Percentiles rank a stretch among this genome's conserved stretches.
Conservation (phyloP, 2,113 vertebrate species). For the Globicephala melas region DNA sequence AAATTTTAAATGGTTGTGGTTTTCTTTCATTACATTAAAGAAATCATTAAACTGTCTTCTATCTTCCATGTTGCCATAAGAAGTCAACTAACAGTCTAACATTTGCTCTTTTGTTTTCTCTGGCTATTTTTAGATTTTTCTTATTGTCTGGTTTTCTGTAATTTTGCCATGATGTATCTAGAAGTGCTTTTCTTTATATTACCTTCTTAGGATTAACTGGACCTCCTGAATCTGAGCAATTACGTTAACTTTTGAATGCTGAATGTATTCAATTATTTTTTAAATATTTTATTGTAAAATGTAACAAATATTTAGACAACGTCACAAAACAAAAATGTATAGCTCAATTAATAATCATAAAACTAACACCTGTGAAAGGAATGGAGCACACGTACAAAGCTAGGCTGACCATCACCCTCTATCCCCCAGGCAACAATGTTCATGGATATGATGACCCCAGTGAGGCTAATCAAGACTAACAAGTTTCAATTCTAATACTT, state of each 20-base stretch:
- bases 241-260: background rate
- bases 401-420: background rate
- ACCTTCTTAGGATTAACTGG: background rate
- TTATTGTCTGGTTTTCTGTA: background rate
- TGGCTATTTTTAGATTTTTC: background rate
- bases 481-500: background rate
- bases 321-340: background rate
- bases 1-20: background rate
- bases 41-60: background rate
- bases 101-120: background rate
- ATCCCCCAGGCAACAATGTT: background rate
- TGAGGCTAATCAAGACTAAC: background rate
- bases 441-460: background rate
- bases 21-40: background rate
- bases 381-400: background rate
- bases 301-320: background rate
- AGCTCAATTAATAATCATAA: background rate
- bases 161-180: background rate
- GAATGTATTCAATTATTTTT: background rate
- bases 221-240: background rate
- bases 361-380: background rate
- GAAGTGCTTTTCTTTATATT: background rate
- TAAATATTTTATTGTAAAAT: background rate
- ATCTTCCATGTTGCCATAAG: background rate
- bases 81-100: background rate